Percentiles rank a stretch among this genome's conserved stretches.
These are phyloP conservation scores for Coenonympha arcania DNA, from an alignment of 2,888 invertebrate genomes.

Conservation along the genomic window DNA sequence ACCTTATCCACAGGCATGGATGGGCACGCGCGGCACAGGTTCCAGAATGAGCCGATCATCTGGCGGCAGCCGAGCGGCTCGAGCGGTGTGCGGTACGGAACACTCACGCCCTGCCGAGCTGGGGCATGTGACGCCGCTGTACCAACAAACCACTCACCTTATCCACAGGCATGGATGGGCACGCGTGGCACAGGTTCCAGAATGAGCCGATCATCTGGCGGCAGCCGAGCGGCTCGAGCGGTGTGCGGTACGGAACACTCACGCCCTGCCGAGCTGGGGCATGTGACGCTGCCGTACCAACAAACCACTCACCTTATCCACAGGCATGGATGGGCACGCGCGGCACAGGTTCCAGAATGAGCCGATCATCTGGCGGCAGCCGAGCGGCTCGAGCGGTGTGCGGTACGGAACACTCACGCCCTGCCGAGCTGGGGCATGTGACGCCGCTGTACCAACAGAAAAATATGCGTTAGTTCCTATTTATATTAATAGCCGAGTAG, in stretches of 20 bases:
- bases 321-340: conserved; percentile 97
- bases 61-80: conserved; percentile 74
- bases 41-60: conserved; percentile 98
- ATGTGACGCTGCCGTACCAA: no score
- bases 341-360: conserved; percentile 98
- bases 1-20: conserved; percentile 95
- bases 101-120: conserved; percentile 43
- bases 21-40: conserved; percentile 96
- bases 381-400: conserved; percentile 50
- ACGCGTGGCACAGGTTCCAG: conserved; percentile 97
- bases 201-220: conserved; percentile 97
- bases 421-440: no score
- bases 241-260: conserved; percentile 39
- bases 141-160: conserved; percentile 68
- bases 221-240: conserved; percentile 56
- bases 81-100: conserved; percentile 35
- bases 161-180: conserved; percentile 97
- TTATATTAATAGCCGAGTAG: no score
- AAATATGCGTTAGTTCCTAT: no score
- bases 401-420: no score
- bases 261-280: conserved; percentile 47
- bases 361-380: conserved; percentile 90
- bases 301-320: conserved; percentile 94
- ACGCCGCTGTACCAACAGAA: conserved; percentile 38
- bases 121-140: conserved; percentile 61